A percentile compares a stretch with the other conserved stretches of the same genome.
Evolutionary conservation across 2,797 vertebrate species (phyloP).

Genomic region (Falco novaeseelandiae): DNA sequence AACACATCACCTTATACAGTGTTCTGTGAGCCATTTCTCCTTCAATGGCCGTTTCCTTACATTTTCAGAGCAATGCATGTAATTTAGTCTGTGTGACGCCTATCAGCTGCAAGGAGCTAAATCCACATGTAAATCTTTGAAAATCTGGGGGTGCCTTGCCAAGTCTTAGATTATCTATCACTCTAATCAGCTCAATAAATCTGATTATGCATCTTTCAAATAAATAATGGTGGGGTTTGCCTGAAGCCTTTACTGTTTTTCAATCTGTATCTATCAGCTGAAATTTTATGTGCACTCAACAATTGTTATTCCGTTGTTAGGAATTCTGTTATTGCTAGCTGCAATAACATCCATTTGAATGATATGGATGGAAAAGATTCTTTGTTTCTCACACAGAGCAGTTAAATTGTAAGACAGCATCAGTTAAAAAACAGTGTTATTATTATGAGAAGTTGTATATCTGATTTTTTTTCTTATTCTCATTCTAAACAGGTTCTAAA

Average conservation of each 20-base stretch:
- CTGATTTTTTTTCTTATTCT: neutral
- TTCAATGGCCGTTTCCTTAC: neutral
- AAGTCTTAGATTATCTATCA: constrained; percentile 1
- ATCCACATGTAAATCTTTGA: neutral
- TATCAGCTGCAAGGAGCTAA: constrained; percentile 13
- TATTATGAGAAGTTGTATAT: neutral
- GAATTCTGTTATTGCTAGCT: neutral
- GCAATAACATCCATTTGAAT: constrained; percentile 7
- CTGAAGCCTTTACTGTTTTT: constrained; percentile 29
- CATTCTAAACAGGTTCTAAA: neutral
- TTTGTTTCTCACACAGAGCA: neutral
- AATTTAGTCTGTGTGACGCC: neutral
- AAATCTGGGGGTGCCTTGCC: constrained; percentile 5
- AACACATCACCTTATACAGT: neutral
- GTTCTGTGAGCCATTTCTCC: neutral
- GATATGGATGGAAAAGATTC: neutral
- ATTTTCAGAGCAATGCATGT: neutral
- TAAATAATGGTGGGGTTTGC: constrained; percentile 38
- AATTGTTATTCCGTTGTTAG: neutral
- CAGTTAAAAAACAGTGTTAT: neutral
- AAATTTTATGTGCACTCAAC: constrained; percentile 18
- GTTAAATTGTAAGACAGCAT: neutral
- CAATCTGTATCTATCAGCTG: constrained; percentile 20
- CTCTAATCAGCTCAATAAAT: constrained; percentile 21
- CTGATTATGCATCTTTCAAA: constrained; percentile 14